These are phyloP conservation scores for Galerucella nymphaeae DNA, from an alignment of 2,888 invertebrate species.

Conservation along the genomic window DNA sequence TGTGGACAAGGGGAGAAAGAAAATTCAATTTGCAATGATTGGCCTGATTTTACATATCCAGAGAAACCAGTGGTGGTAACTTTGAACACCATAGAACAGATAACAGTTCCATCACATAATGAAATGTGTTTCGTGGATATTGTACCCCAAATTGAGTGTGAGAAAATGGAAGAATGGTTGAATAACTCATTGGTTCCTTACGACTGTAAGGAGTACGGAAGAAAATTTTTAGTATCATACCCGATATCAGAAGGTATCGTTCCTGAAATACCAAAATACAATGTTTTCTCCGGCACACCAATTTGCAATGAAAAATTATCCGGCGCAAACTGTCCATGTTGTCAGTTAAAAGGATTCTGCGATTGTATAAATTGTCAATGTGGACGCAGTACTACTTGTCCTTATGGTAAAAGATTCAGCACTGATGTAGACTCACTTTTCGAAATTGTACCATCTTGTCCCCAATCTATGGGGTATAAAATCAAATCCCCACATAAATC, in stretches of 20 bases:
- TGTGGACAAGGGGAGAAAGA: neutral
- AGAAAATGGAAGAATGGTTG: constrained; percentile 40
- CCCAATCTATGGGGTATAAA: neutral
- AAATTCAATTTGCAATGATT: neutral
- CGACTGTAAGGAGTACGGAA: constrained; percentile 39
- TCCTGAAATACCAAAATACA: neutral
- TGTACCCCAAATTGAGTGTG: neutral
- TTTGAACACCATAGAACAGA: constrained; percentile 1
- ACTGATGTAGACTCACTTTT: constrained; percentile 41
- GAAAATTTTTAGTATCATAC: constrained; percentile 46
- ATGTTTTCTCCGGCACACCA: neutral
- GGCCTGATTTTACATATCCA: neutral
- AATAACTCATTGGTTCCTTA: constrained; percentile 44
- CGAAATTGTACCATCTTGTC: constrained; percentile 17
- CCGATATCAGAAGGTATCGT: constrained; percentile 34
- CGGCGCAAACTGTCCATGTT: constrained; percentile 24
- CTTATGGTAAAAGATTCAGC: constrained; percentile 42
- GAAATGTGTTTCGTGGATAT: neutral
- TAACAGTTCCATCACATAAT: neutral
- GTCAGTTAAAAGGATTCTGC: constrained; percentile 27
- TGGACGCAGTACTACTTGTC: constrained; percentile 29
- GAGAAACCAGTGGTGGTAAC: neutral
- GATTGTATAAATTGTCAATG: constrained; percentile 33
- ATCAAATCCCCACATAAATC: neutral
- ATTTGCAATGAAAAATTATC: constrained; percentile 5